Conservation (phyloP, 2,888 invertebrate genomes). For the Pelosia muscerda region DNA sequence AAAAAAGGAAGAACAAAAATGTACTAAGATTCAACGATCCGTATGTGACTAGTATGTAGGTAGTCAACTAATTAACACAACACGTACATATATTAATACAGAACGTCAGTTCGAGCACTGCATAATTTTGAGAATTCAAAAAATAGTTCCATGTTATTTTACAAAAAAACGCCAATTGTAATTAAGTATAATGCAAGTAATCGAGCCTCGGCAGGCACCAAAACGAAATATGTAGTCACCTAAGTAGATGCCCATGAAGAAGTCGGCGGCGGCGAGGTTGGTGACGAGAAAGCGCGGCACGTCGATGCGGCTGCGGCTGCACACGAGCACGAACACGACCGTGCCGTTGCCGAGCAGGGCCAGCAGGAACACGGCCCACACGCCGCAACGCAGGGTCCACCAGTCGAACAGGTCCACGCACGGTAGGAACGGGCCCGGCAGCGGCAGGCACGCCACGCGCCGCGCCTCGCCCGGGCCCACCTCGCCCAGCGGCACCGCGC, state of each 20-base stretch:
- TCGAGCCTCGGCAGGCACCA: background rate
- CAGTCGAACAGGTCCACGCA: slow-evolving; percentile 98
- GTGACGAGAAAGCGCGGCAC: slow-evolving; percentile 98
- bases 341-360: slow-evolving; percentile 98
- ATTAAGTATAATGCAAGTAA: background rate
- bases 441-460: slow-evolving; percentile 92
- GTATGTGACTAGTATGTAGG: too few relatives aligned
- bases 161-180: background rate
- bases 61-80: too few relatives aligned
- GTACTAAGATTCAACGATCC: background rate
- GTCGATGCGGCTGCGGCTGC: slow-evolving; percentile 97
- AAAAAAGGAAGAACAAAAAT: background rate
- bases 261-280: slow-evolving; percentile 98
- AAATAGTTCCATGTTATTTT: background rate
- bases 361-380: slow-evolving; percentile 98
- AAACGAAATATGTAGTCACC: slow-evolving; percentile 76
- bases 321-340: slow-evolving; percentile 97
- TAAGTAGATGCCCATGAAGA: slow-evolving; percentile 98
- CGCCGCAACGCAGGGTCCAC: slow-evolving; percentile 98
- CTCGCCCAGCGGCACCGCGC: slow-evolving; percentile 48
- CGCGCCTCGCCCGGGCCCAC: slow-evolving; percentile 63
- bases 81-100: too few relatives aligned
- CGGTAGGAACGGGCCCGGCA: slow-evolving; percentile 97
- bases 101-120: background rate
- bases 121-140: background rate